Evolutionary conservation across 2,113 vertebrate species (phyloP).

Genomic region (Brienomyrus brachyistius): DNA sequence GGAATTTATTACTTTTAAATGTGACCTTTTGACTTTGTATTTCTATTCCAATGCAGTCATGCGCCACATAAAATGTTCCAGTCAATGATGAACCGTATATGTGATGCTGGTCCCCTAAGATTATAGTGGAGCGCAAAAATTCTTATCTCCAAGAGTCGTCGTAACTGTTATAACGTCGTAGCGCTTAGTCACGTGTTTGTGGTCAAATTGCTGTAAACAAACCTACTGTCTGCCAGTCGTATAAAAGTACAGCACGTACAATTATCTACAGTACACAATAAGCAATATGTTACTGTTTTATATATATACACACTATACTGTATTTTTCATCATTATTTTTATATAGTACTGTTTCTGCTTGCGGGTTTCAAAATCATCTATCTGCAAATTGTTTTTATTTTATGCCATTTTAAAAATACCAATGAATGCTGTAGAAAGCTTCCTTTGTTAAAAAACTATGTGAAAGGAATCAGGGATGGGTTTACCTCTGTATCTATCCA

Average conservation of each 20-base stretch:
- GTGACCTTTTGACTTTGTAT: not conserved
- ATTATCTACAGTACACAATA: not conserved
- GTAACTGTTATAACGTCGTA: not conserved
- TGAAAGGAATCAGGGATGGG: slow-evolving; percentile 51
- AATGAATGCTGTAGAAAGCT: slow-evolving; percentile 13
- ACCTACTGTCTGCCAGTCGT: not conserved
- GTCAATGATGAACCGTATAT: not conserved
- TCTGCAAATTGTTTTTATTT: not conserved
- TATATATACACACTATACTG: not conserved
- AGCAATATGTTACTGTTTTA: not conserved
- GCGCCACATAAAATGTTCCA: not conserved
- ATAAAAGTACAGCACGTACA: not conserved
- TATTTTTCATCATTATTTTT: not conserved
- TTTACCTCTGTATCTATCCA: slow-evolving; percentile 52
- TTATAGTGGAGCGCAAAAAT: not conserved
- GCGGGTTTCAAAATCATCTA: not conserved
- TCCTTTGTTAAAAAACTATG: slow-evolving; percentile 13
- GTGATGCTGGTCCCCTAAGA: not conserved
- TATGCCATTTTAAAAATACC: slow-evolving; percentile 5
- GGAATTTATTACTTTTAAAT: not conserved
- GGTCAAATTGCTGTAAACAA: not conserved
- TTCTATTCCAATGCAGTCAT: not conserved
- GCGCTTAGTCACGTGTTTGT: not conserved
- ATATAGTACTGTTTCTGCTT: not conserved
- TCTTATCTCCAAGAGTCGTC: not conserved